These are phyloP conservation scores for Polymixis flavicincta DNA, from an alignment of 2,888 invertebrate species.

Conservation along the genomic window DNA sequence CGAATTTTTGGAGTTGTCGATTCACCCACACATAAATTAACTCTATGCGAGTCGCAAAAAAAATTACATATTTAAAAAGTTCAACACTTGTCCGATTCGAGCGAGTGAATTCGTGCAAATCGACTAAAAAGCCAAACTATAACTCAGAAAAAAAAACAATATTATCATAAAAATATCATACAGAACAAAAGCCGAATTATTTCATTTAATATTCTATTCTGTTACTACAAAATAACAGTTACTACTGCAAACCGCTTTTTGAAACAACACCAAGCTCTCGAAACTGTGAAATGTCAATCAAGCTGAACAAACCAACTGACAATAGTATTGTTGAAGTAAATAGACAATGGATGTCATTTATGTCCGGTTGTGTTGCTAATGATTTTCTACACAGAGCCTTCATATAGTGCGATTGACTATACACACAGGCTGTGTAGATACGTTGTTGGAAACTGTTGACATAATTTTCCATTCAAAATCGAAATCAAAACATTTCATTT, in stretches of 20 bases:
- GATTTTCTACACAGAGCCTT: not conserved
- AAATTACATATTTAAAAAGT: too few relatives aligned
- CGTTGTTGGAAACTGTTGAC: not conserved
- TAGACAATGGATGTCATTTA: slow-evolving; percentile 25
- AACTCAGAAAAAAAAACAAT: not conserved
- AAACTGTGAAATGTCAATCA: slow-evolving; percentile 34
- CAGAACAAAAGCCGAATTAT: not conserved
- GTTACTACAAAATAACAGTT: not conserved
- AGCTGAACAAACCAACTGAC: slow-evolving; percentile 16
- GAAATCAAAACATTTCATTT: too few relatives aligned
- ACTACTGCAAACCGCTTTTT: not conserved
- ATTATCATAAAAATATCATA: too few relatives aligned
- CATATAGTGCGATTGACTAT: not conserved
- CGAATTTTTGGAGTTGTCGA: too few relatives aligned
- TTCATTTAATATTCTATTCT: not conserved
- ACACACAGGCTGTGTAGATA: not conserved
- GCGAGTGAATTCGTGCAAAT: too few relatives aligned
- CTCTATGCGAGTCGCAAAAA: too few relatives aligned
- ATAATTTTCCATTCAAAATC: not conserved
- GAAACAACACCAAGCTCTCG: not conserved
- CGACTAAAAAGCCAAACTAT: not conserved
- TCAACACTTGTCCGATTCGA: too few relatives aligned
- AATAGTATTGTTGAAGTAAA: slow-evolving; percentile 27
- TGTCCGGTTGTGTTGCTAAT: slow-evolving; percentile 5
- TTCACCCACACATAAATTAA: too few relatives aligned